Base-by-base conservation (phyloP, 2,888 invertebrate genomes). In the Apamea anceps region DNA sequence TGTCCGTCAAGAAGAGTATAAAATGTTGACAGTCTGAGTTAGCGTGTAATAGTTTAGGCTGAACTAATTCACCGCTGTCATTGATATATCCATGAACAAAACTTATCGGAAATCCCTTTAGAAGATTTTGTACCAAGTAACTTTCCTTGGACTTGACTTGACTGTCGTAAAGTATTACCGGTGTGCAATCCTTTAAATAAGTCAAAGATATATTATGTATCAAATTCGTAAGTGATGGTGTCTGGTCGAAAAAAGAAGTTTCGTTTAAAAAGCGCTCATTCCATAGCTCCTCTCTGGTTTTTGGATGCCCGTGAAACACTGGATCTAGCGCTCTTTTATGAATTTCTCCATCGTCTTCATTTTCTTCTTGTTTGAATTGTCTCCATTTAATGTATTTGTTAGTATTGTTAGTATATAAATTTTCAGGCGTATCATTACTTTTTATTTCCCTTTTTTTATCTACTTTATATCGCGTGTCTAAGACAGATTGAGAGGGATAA, bases 161-260 rank as follows among this genome's bases (percentile, higher is more conserved):
- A 79, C 90, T 95, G 81, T 98, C 98, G 87, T 98, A 98, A n/a
- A 98, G 96, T 81, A 98, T 96, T 4, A 98, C 96, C 2, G 98
- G 97, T 1, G 97, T 97, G 89, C 98, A 98, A 79, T 97, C 97
- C n/a, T 93, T 94, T 48, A 98, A 92, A 93, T 98, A 97, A 15
- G 97, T 96, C 1, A 94, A 72, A 1, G 98, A 97, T 62, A 98
- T 96, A 89, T 97, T 97, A 81, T 97, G 97, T 10, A 98, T 91
- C 25, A 98, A 95, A 71, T 94, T 94, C 2, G 98, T 97, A 18
- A 98, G 94, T 0, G 98, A 98, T n/a, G 96, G 93, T 0, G 95
- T 96, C 93, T 98, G 97, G 84, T 97, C 97, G 67, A 94, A 96
- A 18, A 86, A 91, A 48, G 84, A 72, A 65, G 85, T 93, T 88